Evolutionary conservation across 2,888 invertebrate species (phyloP), one percentile per base, ranked within the genome.

Genomic region (Drosophila leonis): DNA sequence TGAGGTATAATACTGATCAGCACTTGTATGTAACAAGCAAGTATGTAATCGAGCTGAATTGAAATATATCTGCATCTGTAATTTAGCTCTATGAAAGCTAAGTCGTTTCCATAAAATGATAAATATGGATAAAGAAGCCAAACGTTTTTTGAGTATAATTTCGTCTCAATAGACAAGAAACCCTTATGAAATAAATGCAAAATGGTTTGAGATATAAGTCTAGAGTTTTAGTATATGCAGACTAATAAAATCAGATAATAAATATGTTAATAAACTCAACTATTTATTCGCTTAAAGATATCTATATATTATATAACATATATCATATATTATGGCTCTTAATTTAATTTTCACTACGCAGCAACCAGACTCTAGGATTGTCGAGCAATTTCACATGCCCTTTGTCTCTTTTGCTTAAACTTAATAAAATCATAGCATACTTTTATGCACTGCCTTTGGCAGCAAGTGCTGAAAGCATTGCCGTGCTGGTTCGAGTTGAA

Each of bases 381-480:
- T 29, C 0, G 0, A 29, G 2, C 31, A 33, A 29, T 31, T n/a
- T 5, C 8, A 20, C 39, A 5, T 29, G 29, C 0, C 1, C 15
- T 18, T 59, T 41, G n/a, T 8, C 15, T 18, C 0, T 24, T 9
- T 49, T 29, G 20, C 3, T 29, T 55, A 56, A 18, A 18, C 12
- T 20, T 56, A 42, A 56, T 56, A 51, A 65, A 33, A 39, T 12
- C 55, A 29, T 55, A 35, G 33, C 48, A 55, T 64, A 48, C 18
- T 46, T 66, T 49, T 29, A 20, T 20, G 42, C 42, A n/a, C 1
- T 42, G 29, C 20, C 27, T 35, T 51, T 35, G n/a, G 42, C 7
- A 35, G 20, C 44, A 66, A 54, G 31, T 48, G 64, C 33, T 44
- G 51, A 44, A 13, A 18, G 44, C 44, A 24, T 35, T 24, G 44